Evolutionary conservation across 2,888 invertebrate species (phyloP).

Genomic region (Erynnis tages): DNA sequence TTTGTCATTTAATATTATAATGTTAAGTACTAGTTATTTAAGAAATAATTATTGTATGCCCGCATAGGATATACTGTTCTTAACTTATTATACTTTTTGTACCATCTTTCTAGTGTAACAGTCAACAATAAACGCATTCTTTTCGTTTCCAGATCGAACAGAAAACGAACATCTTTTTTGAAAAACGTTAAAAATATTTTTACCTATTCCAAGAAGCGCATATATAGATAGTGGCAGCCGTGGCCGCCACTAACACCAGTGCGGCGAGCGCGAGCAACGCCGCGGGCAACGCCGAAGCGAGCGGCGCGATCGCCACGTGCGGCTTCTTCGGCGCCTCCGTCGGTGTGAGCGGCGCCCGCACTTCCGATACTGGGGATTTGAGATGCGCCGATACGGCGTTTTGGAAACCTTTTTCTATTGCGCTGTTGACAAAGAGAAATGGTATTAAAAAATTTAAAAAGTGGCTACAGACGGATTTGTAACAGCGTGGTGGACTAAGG

Average conservation of each 20-base stretch:
- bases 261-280: constrained; percentile 94
- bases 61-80: too few species aligned
- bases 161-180: too few species aligned
- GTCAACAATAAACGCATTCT: too few species aligned
- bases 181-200: constrained; percentile 38
- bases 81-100: too few species aligned
- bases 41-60: too few species aligned
- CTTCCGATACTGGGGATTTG: constrained; percentile 81
- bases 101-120: too few species aligned
- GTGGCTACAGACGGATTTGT: not conserved
- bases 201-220: constrained; percentile 97
- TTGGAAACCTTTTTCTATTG: constrained; percentile 51
- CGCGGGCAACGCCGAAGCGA: constrained; percentile 90
- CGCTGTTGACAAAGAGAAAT: constrained; percentile 40
- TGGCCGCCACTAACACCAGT: constrained; percentile 92
- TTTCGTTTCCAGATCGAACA: too few species aligned
- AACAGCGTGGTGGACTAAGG: too few species aligned
- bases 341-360: constrained; percentile 73
- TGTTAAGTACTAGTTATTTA: too few species aligned
- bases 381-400: constrained; percentile 48
- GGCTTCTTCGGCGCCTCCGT: constrained; percentile 47
- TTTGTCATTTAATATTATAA: too few species aligned
- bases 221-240: constrained; percentile 95
- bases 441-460: not conserved
- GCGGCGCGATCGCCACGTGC: constrained; percentile 59